phyloP scores from a whole-genome alignment of 2,113 vertebrate species.

The Oophaga pumilio region DNA sequence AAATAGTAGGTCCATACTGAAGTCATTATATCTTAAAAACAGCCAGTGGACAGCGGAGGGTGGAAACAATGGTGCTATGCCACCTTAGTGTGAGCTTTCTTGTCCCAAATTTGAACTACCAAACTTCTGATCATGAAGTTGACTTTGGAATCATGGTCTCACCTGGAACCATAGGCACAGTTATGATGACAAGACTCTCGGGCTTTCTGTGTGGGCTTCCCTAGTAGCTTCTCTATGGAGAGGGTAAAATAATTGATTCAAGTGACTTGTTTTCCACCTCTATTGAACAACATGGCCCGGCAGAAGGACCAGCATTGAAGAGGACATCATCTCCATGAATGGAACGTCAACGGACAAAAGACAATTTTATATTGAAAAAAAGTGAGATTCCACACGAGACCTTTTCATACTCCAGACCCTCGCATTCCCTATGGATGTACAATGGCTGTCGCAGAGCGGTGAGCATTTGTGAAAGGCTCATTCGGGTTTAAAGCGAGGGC shows the following conservation, averaged over 20 bases:
- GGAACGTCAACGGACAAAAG: not conserved
- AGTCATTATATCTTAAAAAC: too few relatives aligned
- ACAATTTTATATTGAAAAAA: conserved; percentile 4
- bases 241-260: not conserved
- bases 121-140: not conserved
- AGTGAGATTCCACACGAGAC: not conserved
- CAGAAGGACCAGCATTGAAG: not conserved
- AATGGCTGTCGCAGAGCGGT: conserved; percentile 3
- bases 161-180: not conserved
- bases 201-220: conserved; percentile 1
- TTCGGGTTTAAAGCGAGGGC: conserved; percentile 21
- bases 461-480: not conserved
- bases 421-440: not conserved
- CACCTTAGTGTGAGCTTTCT: too few relatives aligned
- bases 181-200: not conserved
- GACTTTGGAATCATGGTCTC: not conserved
- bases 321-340: conserved; percentile 10
- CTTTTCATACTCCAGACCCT: conserved; percentile 2
- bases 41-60: too few relatives aligned
- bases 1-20: too few relatives aligned
- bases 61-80: too few relatives aligned
- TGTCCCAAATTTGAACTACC: too few relatives aligned
- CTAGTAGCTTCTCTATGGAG: not conserved
- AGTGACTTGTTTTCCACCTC: conserved; percentile 15
- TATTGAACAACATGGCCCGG: not conserved